phyloP scores from a whole-genome alignment of 2,113 vertebrate genomes.

The rat (Rattus norvegicus) region DNA sequence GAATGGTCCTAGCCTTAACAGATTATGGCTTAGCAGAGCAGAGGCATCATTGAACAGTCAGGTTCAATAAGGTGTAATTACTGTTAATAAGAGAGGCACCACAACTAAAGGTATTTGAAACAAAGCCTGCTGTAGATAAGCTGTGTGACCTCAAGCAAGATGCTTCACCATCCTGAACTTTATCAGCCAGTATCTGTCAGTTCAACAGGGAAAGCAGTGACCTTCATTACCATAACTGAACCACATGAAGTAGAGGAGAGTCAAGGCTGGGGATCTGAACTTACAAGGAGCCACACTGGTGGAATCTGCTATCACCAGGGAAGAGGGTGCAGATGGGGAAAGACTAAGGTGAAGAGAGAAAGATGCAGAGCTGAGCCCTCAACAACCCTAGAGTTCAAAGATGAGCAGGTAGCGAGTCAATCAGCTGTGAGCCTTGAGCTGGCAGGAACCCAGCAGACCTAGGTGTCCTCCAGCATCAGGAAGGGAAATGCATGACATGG shows the following conservation, averaged over 20 bases:
- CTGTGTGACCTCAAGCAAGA: slow-evolving; percentile 16
- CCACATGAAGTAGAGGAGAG: not conserved
- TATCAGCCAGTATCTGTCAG: not conserved
- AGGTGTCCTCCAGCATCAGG: not conserved
- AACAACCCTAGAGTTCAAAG: not conserved
- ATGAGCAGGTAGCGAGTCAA: not conserved
- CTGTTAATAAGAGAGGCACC: not conserved
- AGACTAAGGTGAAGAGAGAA: not conserved
- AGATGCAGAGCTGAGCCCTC: not conserved
- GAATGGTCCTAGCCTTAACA: not conserved
- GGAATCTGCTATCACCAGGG: not conserved
- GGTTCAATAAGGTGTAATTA: not conserved
- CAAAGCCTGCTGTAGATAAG: not conserved
- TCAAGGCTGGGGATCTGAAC: not conserved
- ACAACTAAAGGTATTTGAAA: not conserved
- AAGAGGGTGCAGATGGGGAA: not conserved
- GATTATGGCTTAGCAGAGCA: not conserved
- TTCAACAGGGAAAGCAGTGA: not conserved
- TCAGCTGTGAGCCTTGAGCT: not conserved
- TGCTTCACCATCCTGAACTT: slow-evolving; percentile 6
- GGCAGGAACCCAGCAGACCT: not conserved
- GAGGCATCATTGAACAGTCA: not conserved
- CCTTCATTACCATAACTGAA: not conserved
- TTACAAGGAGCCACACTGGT: not conserved
- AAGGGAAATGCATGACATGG: not conserved